Evolutionary conservation across 1,140 invertebrate genomes (phyloP), one percentile per base, ranked within the genome.

Genomic region (Hirudo medicinalis): DNA sequence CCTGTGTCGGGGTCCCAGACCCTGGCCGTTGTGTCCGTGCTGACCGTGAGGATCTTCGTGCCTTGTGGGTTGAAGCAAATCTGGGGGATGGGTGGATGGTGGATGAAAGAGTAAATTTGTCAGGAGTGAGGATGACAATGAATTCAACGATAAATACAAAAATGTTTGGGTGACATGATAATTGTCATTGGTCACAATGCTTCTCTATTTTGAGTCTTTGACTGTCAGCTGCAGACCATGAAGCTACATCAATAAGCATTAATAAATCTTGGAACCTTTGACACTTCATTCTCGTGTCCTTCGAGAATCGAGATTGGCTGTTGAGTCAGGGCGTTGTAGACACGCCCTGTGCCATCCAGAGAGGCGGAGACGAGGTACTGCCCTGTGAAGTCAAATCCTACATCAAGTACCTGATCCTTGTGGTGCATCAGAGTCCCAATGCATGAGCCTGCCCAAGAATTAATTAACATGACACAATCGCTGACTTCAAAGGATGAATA

Each of bases 21-120:
- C n/a, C 88, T 82, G 0, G 88, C 87, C 11, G 87, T 89, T 71
- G 85, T 85, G 77, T 91, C 90, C 13, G 87, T 85, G 53, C 89
- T 90, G 2, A 88, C 88, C 0, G 89, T 89, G 74, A 91, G 79
- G 22, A 91, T 77, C 73, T 86, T 83, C 15, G 85, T 85, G 5
- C 89, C 88, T 57, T 86, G 87, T 13, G 89, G 89, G 80, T 89
- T 90, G 81, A 90, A 91, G 79, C 87, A 89, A 11, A 90, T 87
- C 88, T 87, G 76, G 4, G 70, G 60, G 43, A 17, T 2, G 43
- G 43, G 9, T 49, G 4, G 43, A 15, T 49, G 43, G 13, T 49
- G 43, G 11, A 15, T 13, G 43, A 17, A 15, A 17, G 43, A 49
- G 43, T 49, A 17, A 17, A 49, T 36, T 36, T 36, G 32, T 36